Conservation (phyloP, 2,888 invertebrate species). For the Sphinx pinastri region DNA sequence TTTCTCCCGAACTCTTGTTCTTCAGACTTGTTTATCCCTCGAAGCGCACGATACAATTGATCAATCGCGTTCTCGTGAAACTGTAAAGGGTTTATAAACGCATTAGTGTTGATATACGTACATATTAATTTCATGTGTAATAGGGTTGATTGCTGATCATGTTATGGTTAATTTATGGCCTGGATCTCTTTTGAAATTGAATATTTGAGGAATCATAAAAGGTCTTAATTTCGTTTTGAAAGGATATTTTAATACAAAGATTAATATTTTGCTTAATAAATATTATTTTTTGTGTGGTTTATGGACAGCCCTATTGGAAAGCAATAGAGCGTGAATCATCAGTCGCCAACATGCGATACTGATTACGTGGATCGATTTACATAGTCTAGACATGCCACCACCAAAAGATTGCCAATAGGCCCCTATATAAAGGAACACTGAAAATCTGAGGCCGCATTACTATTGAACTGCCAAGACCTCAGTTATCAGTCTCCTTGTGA, state of each 20-base stretch:
- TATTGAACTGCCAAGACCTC: conserved; percentile 18
- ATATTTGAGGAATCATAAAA: neutral
- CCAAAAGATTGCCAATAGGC: conserved; percentile 44
- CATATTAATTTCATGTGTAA: conserved; percentile 17
- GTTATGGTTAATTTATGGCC: neutral
- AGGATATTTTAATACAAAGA: conserved; percentile 15
- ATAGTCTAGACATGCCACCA: conserved; percentile 44
- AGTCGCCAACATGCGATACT: conserved; percentile 58
- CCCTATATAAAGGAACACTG: conserved; percentile 42
- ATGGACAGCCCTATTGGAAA: conserved; percentile 50
- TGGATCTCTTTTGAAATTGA: neutral
- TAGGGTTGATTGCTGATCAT: neutral
- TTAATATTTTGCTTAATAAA: conserved; percentile 4
- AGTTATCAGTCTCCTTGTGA: conserved; percentile 35
- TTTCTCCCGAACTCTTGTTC: conserved; percentile 33
- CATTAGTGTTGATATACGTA: conserved; percentile 57
- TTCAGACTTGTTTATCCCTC: conserved; percentile 45
- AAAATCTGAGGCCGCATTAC: conserved; percentile 11
- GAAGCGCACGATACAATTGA: conserved; percentile 51
- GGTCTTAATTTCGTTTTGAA: neutral
- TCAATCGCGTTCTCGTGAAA: conserved; percentile 50
- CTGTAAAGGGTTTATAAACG: conserved; percentile 69
- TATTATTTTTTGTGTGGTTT: conserved; percentile 20
- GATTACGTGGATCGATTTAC: conserved; percentile 54
- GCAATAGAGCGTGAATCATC: conserved; percentile 53